Base-by-base conservation (phyloP, 1,140 invertebrate genomes). In the Saccostrea echinata region DNA sequence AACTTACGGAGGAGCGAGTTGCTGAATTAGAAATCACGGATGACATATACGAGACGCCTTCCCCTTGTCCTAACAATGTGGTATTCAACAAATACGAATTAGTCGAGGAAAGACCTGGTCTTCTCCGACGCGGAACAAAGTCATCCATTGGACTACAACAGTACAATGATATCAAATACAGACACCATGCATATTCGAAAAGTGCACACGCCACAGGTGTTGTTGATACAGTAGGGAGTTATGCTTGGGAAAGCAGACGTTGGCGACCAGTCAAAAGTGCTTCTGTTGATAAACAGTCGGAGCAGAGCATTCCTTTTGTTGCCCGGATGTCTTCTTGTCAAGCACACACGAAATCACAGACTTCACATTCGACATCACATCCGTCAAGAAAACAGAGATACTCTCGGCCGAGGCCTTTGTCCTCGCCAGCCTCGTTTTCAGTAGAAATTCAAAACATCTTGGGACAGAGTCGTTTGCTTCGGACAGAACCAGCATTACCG, bases 361-460 rank as follows among this genome's bases (percentile, higher is more conserved):
- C 13, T 61, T 27, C 27, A 61, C 13, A 61, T 4, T 12, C 33
- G 13, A n/a, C 61, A 24, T 33, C 80, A 43, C 3, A 61, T 33
- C 24, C 81, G 24, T 68, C 43, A 55, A 21, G 76, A 16, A 61
- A 84, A 35, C 9, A 33, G 27, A 11, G 35, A 33, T 21, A 18
- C 51, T 43, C 51, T 21, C n/a, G 35, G 57, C 61, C 57, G 53
- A 51, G 85, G 43, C 84, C 85, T 12, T 33, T 82, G 6, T 82
- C 86, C 11, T 86, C 85, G 30, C 64, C 68, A 16, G 33, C 86
- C 30, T 27, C 55, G 51, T 84, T 82, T 16, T 86, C 88, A 2
- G 71, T 84, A 16, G 12, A 83, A n/a, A 27, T 61, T 64, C 83
- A 89, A 53, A 87, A 86, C 35, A 89, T 89, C 83, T 30, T 89